phyloP scores from a whole-genome alignment of 2,888 invertebrate species.

The Xylophagus ater region DNA sequence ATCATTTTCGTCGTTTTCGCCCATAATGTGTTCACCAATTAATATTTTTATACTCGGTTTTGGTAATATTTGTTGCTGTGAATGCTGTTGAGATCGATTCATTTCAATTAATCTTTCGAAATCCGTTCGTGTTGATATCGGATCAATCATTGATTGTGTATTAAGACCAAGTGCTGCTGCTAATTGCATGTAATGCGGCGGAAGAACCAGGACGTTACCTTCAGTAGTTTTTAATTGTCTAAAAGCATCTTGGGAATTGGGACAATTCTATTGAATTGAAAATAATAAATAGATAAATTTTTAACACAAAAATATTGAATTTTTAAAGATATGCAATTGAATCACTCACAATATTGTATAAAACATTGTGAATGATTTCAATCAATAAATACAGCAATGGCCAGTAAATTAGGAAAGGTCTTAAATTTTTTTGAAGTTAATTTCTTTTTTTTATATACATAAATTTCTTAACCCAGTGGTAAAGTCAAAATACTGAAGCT shows the following conservation, averaged over 20 bases:
- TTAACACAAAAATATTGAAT: background rate
- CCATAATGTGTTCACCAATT: background rate
- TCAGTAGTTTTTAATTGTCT: constrained; percentile 33
- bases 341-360: background rate
- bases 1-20: background rate
- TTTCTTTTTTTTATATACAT: too few species aligned
- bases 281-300: background rate
- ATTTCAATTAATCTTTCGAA: constrained; percentile 35
- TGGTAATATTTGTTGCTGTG: constrained; percentile 1
- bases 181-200: constrained; percentile 48
- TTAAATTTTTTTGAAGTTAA: too few species aligned
- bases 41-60: too few species aligned
- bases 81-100: constrained; percentile 26
- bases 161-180: constrained; percentile 41
- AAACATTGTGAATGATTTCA: too few species aligned
- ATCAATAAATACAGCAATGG: too few species aligned
- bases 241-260: constrained; percentile 26
- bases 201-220: constrained; percentile 46
- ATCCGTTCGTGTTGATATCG: constrained; percentile 32
- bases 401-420: too few species aligned
- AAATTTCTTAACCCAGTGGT: too few species aligned
- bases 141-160: constrained; percentile 32
- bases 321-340: background rate
- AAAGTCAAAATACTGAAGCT: too few species aligned
- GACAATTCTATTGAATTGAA: constrained; percentile 5